Percentiles rank a stretch among this genome's conserved stretches.
Conservation (phyloP, 2,797 vertebrate species). For the Poeciliopsis presidionis region DNA sequence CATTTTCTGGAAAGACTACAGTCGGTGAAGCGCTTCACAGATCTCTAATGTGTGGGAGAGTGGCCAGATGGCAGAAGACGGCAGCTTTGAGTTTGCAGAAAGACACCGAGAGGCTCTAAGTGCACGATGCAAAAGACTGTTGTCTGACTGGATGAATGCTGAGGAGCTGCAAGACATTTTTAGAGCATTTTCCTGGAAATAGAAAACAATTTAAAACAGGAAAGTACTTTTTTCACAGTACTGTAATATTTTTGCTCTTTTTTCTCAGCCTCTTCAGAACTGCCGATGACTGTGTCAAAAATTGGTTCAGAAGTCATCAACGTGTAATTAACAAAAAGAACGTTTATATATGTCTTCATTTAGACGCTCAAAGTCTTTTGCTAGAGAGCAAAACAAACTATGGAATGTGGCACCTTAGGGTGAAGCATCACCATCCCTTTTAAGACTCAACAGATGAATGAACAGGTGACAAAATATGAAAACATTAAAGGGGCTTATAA, state of each 20-base stretch:
- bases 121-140: constrained; percentile 44
- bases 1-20: constrained; percentile 55
- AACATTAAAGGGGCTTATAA: constrained; percentile 91
- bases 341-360: too few relatives aligned
- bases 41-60: constrained; percentile 71
- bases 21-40: constrained; percentile 65
- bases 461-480: constrained; percentile 92
- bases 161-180: constrained; percentile 22
- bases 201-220: neutral
- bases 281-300: neutral
- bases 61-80: constrained; percentile 69
- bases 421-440: constrained; percentile 88
- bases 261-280: neutral
- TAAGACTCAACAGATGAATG: constrained; percentile 92
- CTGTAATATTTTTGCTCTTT: too few relatives aligned
- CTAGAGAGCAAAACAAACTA: constrained; percentile 3
- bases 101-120: constrained; percentile 48
- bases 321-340: neutral
- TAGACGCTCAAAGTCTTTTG: constrained; percentile 7
- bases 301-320: neutral
- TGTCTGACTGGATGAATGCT: constrained; percentile 37
- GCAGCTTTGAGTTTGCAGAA: constrained; percentile 60
- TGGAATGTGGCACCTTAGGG: constrained; percentile 75
- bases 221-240: neutral
- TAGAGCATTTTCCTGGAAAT: neutral